These are phyloP conservation scores for Polydesmus complanatus DNA, from an alignment of 2,888 invertebrate genomes.

Conservation along the genomic window DNA sequence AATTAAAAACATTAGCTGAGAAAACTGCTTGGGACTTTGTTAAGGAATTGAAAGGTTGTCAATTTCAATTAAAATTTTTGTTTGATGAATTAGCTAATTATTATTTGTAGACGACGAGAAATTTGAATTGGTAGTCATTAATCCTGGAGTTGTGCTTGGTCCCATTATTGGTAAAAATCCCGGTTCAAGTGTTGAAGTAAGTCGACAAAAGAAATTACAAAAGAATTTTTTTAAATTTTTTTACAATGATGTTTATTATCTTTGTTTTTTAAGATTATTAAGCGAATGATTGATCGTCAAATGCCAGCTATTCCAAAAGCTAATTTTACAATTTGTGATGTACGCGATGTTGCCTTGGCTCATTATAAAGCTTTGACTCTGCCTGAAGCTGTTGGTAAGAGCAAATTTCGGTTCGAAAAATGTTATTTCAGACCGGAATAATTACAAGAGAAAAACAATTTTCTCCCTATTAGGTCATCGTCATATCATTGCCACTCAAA, in stretches of 20 bases:
- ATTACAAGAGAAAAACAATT: no score
- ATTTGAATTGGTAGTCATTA: slow-evolving; percentile 38
- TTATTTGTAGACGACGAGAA: slow-evolving; percentile 28
- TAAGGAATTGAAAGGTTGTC: slow-evolving; percentile 32
- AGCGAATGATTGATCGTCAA: slow-evolving; percentile 26
- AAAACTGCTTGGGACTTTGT: slow-evolving; percentile 42
- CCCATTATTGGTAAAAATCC: slow-evolving; percentile 29
- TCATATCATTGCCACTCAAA: slow-evolving; percentile 32
- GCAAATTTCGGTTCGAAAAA: no score
- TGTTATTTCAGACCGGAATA: no score
- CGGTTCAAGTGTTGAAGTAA: slow-evolving; percentile 20
- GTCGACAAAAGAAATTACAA: background rate
- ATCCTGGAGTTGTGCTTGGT: slow-evolving; percentile 38
- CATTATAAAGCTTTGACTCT: slow-evolving; percentile 37
- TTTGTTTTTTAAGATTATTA: slow-evolving; percentile 21
- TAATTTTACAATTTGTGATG: slow-evolving; percentile 37
- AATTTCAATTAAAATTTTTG: background rate
- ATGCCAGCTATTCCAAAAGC: slow-evolving; percentile 34
- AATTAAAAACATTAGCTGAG: slow-evolving; percentile 39
- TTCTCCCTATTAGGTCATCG: slow-evolving; percentile 23
- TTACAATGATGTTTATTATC: background rate
- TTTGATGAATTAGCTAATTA: slow-evolving; percentile 7
- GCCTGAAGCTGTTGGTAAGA: slow-evolving; percentile 34
- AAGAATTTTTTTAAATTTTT: background rate
- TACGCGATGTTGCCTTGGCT: slow-evolving; percentile 39